Conservation (phyloP, 2,797 vertebrate species). For the Phalanger gymnotis region DNA sequence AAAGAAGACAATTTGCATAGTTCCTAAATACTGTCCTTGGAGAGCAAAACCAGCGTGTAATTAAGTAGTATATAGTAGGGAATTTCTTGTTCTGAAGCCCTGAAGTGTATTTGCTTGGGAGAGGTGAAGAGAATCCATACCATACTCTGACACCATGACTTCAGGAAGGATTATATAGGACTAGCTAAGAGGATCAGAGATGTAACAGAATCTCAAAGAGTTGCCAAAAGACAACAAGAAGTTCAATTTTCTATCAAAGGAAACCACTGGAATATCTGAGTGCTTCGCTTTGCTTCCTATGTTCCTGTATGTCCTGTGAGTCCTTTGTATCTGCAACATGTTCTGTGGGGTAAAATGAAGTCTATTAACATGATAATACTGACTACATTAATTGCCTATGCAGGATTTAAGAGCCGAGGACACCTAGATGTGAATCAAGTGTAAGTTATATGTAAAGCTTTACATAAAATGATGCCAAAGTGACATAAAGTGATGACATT, state of each 20-base stretch:
- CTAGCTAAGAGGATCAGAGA: neutral
- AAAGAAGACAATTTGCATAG: neutral
- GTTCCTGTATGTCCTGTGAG: neutral
- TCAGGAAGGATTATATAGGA: neutral
- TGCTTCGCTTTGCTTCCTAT: too few relatives aligned
- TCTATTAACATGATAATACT: neutral
- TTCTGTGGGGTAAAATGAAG: neutral
- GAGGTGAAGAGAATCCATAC: neutral
- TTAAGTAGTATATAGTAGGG: neutral
- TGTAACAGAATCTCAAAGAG: neutral
- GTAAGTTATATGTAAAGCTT: neutral
- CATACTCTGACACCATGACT: neutral
- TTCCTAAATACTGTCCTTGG: neutral
- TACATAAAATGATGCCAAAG: neutral
- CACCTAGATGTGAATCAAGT: neutral
- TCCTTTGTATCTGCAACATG: neutral
- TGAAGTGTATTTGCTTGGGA: neutral
- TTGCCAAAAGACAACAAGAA: neutral
- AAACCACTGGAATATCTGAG: too few relatives aligned
- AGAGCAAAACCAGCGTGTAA: neutral
- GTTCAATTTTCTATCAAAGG: neutral
- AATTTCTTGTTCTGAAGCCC: neutral
- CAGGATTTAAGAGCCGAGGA: neutral
- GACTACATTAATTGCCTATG: neutral
- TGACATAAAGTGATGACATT: neutral